These are phyloP conservation scores for Napeogenes inachia DNA, from an alignment of 2,888 invertebrate genomes.

Conservation along the genomic window DNA sequence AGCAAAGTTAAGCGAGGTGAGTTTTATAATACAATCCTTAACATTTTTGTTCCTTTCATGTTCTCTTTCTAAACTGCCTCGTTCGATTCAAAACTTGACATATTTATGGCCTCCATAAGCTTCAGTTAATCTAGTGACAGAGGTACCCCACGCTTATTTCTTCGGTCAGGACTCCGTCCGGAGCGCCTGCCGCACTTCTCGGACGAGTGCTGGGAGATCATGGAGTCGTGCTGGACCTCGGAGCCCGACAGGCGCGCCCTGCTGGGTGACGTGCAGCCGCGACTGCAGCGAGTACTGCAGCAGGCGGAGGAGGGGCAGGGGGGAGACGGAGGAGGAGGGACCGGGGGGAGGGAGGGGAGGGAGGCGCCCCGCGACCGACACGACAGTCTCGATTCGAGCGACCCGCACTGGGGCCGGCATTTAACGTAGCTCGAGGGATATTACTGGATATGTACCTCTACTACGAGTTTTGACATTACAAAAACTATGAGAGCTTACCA, in stretches of 20 bases:
- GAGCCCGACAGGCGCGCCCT: conserved; percentile 85
- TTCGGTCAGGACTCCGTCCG: conserved; percentile 83
- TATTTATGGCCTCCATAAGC: too few species aligned
- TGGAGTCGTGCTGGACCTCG: conserved; percentile 90
- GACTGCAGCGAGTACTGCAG: conserved; percentile 76
- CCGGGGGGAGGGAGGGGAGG: conserved; percentile 10
- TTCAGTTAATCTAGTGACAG: too few species aligned
- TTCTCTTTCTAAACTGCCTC: too few species aligned
- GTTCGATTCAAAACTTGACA: too few species aligned
- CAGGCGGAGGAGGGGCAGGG: conserved; percentile 28
- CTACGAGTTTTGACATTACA: too few species aligned
- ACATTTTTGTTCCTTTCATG: too few species aligned
- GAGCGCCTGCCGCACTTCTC: conserved; percentile 86
- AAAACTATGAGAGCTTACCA: too few species aligned
- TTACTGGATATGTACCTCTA: too few species aligned
- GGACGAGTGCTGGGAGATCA: conserved; percentile 88
- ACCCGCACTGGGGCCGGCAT: conserved; percentile 20
- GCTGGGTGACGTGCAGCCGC: conserved; percentile 86
- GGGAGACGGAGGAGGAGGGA: conserved; percentile 30
- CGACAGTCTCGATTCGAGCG: conserved; percentile 50
- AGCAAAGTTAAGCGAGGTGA: conserved; percentile 88
- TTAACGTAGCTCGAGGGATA: too few species aligned
- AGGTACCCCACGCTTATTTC: too few species aligned
- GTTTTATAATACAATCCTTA: background rate
- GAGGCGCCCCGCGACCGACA: conserved; percentile 26